phyloP scores from a whole-genome alignment of 2,113 vertebrate genomes.

The Arvicanthis niloticus region DNA sequence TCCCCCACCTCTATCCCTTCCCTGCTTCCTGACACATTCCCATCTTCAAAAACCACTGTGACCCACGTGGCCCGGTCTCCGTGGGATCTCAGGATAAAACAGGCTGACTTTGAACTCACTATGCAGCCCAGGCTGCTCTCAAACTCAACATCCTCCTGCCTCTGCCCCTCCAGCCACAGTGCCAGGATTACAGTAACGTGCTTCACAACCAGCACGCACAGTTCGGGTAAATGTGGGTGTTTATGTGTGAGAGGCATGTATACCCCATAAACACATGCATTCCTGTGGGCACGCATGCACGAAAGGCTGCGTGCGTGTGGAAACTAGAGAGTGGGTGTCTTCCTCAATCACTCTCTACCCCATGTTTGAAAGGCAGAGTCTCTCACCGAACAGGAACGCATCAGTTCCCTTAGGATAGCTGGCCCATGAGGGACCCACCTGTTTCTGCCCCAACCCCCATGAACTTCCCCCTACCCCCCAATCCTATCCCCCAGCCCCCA shows the following conservation, averaged over 20 bases:
- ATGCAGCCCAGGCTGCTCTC: not conserved
- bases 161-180: not conserved
- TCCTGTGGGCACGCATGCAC: not conserved
- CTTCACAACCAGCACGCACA: no score
- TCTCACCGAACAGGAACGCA: not conserved
- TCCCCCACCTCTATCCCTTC: not conserved
- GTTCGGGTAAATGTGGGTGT: not conserved
- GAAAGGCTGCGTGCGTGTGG: not conserved
- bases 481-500: no score
- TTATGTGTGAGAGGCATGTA: not conserved
- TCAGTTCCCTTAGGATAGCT: not conserved
- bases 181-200: not conserved
- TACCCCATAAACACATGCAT: not conserved
- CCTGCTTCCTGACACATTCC: not conserved
- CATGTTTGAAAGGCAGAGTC: not conserved
- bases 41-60: not conserved
- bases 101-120: not conserved
- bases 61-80: not conserved
- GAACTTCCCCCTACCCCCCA: no score
- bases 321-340: not conserved
- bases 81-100: not conserved
- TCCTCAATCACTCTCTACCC: not conserved
- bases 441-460: not conserved
- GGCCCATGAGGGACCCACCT: not conserved
- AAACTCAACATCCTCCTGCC: not conserved